Base-by-base conservation (phyloP, 2,888 invertebrate species). In the Euspilapteryx auroguttella region DNA sequence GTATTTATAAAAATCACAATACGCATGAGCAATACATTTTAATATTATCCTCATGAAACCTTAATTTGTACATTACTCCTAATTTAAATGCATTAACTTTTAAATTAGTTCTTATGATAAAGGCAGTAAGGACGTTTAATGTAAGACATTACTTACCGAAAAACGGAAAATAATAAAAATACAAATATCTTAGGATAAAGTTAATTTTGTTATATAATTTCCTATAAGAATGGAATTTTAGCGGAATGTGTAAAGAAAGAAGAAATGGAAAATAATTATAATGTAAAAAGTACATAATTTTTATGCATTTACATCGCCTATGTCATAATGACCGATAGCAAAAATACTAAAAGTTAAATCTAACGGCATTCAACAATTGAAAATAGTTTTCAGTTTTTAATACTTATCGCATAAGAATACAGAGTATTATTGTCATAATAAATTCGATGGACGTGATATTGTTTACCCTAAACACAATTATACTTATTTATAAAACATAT, bases 11-110 rank as follows among this genome's bases (percentile, higher is more conserved):
- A 56, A 47, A 69, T 69, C 71, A 71, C 69, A 71, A 55, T 59
- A 47, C 39, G 47, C 58, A 61, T 52, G 55, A 59, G 59, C 55
- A 48, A 37, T 44, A 37, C 38, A 44, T 45, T 49, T 42, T 26
- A 37, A 35, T n/a, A n/a, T n/a, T n/a, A n/a, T n/a, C 51, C 57
- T 53, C 58, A 61, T 55, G 58, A 51, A 42, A 53, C 56, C 61
- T 64, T 63, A n/a, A 61, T 71, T 73, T 71, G 71, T 71, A 71
- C 69, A 71, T 54, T 51, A 55, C 40, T 41, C 50, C 51, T 59
- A 65, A 43, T 54, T 59, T 65, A 71, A 73, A 73, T 71, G 71
- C 71, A 61, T 55, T 50, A 57, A 55, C 45, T n/a, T n/a, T 49
- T 54, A 55, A 38, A 39, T 47, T 43, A 36, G 30, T 27, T 25